These are phyloP conservation scores for Fragum whitleyi DNA, from an alignment of 2,888 invertebrate genomes.

Conservation along the genomic window DNA sequence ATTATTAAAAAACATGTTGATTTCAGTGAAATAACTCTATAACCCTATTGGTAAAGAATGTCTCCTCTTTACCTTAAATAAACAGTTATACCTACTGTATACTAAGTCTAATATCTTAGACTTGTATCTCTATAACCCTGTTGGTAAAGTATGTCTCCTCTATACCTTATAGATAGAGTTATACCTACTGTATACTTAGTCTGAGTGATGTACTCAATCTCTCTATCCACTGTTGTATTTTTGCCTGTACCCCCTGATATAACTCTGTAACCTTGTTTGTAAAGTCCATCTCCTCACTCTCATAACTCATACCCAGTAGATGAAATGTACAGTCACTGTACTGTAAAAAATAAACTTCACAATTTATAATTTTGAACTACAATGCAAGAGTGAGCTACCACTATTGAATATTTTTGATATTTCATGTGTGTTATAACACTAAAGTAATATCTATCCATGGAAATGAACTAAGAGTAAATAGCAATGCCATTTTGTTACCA, in stretches of 20 bases:
- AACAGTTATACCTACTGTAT: conserved; percentile 41
- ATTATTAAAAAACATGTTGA: too few relatives aligned
- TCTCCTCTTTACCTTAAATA: too few relatives aligned
- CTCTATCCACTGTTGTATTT: conserved; percentile 27
- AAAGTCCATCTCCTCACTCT: conserved; percentile 35
- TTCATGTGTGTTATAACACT: too few relatives aligned
- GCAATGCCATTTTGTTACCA: too few relatives aligned
- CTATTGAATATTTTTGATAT: too few relatives aligned
- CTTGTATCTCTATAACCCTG: conserved; percentile 6
- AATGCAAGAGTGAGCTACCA: too few relatives aligned
- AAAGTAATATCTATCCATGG: too few relatives aligned
- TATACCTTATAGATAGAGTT: neutral
- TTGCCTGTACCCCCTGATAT: conserved; percentile 2
- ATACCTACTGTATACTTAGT: conserved; percentile 49
- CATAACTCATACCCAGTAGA: conserved; percentile 46
- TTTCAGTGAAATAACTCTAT: too few relatives aligned
- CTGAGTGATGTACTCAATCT: conserved; percentile 17
- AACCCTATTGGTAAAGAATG: too few relatives aligned
- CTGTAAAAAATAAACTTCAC: conserved; percentile 41
- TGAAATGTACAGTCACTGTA: conserved; percentile 58
- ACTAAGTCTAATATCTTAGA: conserved; percentile 18
- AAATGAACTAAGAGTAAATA: too few relatives aligned
- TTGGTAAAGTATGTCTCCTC: conserved; percentile 35
- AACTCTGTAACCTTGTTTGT: conserved; percentile 12
- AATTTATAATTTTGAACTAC: too few relatives aligned